Evolutionary conservation across 2,113 vertebrate species (phyloP).

Genomic region (Misgurnus anguillicaudatus): DNA sequence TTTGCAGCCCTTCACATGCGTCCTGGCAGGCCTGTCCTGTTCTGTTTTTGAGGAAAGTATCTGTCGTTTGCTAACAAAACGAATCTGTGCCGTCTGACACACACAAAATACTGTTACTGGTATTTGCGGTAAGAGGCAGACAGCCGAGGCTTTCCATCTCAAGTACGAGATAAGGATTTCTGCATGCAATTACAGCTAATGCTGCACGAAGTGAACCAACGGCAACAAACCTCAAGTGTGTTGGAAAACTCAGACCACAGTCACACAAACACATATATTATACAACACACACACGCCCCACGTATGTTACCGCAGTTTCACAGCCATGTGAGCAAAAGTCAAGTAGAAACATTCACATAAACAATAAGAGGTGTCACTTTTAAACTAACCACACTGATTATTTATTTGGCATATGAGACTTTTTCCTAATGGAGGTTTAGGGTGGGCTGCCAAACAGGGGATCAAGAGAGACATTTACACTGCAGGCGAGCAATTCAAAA

Average conservation of each 20-base stretch:
- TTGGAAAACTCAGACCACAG: constrained; percentile 41
- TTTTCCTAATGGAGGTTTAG: constrained; percentile 51
- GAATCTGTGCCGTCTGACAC: constrained; percentile 30
- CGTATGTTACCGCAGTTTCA: not conserved
- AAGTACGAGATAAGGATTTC: constrained; percentile 55
- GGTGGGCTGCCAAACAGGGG: constrained; percentile 15
- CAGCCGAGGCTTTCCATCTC: constrained; percentile 49
- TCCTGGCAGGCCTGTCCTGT: constrained; percentile 43
- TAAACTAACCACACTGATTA: constrained; percentile 47
- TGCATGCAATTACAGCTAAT: constrained; percentile 54
- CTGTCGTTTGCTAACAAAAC: constrained; percentile 43
- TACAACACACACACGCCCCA: constrained; percentile 1
- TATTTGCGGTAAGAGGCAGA: constrained; percentile 54
- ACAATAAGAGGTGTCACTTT: constrained; percentile 50
- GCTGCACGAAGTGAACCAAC: constrained; percentile 8
- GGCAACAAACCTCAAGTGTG: constrained; percentile 31
- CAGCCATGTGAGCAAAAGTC: not conserved
- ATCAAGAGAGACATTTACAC: not conserved
- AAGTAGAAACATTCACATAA: constrained; percentile 6
- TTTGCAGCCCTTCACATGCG: constrained; percentile 38
- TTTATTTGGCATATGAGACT: constrained; percentile 46
- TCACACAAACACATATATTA: constrained; percentile 15
- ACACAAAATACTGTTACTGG: constrained; percentile 43
- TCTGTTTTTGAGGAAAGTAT: constrained; percentile 36
- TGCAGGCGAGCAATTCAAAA: not conserved